Conservation (phyloP, 35 echinoderm and acorn worm species). For the Apostichopus japonicus region DNA sequence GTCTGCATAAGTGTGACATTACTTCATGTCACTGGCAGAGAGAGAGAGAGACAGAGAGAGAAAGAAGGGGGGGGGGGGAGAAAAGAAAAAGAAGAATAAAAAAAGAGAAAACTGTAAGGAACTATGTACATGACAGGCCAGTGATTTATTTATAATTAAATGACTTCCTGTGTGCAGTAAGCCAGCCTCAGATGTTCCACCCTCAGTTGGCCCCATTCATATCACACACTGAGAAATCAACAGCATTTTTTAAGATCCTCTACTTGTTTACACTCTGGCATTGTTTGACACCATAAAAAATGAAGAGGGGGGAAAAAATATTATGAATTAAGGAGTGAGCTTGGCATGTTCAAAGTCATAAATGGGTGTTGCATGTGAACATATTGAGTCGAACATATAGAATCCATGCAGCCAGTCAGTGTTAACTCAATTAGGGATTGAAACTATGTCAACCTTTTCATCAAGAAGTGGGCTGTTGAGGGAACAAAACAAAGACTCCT, state of each 20-base stretch:
- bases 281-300: constrained; percentile 55
- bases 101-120: not conserved
- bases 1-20: no score
- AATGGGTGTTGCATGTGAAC: not conserved
- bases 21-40: not conserved
- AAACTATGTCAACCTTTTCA: constrained; percentile 28
- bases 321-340: constrained; percentile 34
- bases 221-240: constrained; percentile 50
- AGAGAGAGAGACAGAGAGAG: not conserved
- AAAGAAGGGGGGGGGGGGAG: not conserved
- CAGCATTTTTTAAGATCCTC: constrained; percentile 51
- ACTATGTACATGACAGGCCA: constrained; percentile 7
- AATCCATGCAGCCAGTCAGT: not conserved
- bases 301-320: constrained; percentile 21
- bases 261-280: constrained; percentile 42
- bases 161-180: constrained; percentile 18
- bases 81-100: not conserved
- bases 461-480: not conserved
- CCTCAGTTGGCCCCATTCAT: constrained; percentile 16
- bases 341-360: constrained; percentile 33
- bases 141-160: constrained; percentile 50
- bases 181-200: not conserved
- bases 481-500: no score
- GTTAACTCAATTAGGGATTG: constrained; percentile 1
- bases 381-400: not conserved